Conservation (phyloP, 2,888 invertebrate species). For the Dolomedes plantarius region DNA sequence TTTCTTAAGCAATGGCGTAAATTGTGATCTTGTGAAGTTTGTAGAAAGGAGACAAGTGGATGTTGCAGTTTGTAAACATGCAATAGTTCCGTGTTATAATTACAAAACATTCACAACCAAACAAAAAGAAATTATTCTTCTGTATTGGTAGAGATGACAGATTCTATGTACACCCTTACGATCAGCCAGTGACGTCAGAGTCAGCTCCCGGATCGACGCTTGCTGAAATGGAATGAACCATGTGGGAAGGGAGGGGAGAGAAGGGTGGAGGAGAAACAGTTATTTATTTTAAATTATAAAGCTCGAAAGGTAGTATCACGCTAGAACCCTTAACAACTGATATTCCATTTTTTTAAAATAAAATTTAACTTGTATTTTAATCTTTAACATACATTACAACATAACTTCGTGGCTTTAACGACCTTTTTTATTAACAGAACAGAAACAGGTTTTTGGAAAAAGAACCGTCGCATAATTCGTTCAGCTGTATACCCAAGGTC, state of each 20-base stretch:
- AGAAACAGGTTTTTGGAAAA: too few species aligned
- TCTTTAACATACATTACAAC: too few species aligned
- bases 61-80: neutral
- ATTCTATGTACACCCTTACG: conserved; percentile 29
- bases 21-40: too few species aligned
- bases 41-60: too few species aligned
- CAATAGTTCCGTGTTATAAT: neutral
- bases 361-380: too few species aligned
- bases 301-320: too few species aligned
- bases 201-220: conserved; percentile 70
- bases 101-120: neutral
- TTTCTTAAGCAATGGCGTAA: conserved; percentile 49
- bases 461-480: too few species aligned
- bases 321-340: too few species aligned
- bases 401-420: too few species aligned
- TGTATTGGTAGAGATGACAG: neutral
- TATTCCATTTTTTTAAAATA: too few species aligned
- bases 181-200: conserved; percentile 62
- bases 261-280: conserved; percentile 40
- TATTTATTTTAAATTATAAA: neutral
- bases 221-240: conserved; percentile 68
- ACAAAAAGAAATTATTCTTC: neutral
- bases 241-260: conserved; percentile 61
- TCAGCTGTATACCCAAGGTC: too few species aligned
- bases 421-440: too few species aligned